phyloP scores from a whole-genome alignment of 2,797 vertebrate species.

The Triplophysa yarkandensis region DNA sequence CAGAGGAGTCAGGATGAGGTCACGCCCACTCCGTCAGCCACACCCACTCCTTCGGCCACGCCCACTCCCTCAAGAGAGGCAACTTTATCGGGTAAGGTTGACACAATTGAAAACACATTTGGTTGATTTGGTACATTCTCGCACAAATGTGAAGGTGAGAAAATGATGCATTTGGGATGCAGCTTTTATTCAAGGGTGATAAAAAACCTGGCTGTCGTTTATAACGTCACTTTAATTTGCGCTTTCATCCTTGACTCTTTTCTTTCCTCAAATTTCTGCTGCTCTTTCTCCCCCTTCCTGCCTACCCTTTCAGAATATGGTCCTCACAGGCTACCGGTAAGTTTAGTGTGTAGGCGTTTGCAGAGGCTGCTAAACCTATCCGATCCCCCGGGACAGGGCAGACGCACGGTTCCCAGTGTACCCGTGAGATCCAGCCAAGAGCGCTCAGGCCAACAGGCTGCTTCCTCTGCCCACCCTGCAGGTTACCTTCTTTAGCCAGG shows the following conservation, averaged over 20 bases:
- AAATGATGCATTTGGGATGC: not conserved
- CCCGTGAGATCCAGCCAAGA: constrained; percentile 67
- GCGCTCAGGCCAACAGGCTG: constrained; percentile 74
- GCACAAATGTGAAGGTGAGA: too few species aligned
- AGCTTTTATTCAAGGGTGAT: not conserved
- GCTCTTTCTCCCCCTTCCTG: constrained; percentile 37
- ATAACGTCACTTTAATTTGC: constrained; percentile 19
- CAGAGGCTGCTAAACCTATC: constrained; percentile 93
- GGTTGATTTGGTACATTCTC: too few species aligned
- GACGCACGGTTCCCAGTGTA: constrained; percentile 68
- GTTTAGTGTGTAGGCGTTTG: constrained; percentile 97
- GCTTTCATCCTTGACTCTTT: constrained; percentile 45
- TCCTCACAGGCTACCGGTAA: constrained; percentile 89
- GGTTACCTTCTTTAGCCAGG: constrained; percentile 75
- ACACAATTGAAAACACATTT: not conserved
- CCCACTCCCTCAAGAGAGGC: constrained; percentile 64
- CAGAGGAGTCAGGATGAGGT: constrained; percentile 73
- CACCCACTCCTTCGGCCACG: constrained; percentile 52
- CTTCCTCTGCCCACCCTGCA: constrained; percentile 78
- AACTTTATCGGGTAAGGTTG: constrained; percentile 71
- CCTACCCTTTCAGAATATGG: constrained; percentile 83
- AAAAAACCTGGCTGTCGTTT: constrained; percentile 11
- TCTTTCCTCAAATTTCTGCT: constrained; percentile 18
- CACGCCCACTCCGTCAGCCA: constrained; percentile 51
- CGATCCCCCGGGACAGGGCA: constrained; percentile 89